Evolutionary conservation across 2,113 vertebrate species (phyloP), one percentile per base, ranked within the genome.

Genomic region (Aldabrachelys gigantea): DNA sequence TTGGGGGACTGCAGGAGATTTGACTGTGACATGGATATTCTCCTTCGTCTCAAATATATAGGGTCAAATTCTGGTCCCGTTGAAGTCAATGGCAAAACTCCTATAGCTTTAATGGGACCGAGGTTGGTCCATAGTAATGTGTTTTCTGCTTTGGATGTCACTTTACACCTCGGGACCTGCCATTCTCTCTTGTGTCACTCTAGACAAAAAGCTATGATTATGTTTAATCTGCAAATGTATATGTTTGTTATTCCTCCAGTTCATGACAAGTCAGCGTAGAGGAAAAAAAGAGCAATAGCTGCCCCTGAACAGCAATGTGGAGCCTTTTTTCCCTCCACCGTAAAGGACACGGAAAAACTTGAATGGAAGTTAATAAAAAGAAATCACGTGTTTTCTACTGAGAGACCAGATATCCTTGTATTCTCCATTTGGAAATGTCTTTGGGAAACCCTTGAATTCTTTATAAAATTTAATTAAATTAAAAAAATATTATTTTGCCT

Each of bases 221-320:
- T 89, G 59, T 91, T 95, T 84, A 91, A 16, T 12, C 88, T 94
- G 47, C 69, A 93, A 57, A 53, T n/a, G 31, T 17, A 24, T 38
- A 76, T 49, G 24, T 85, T 89, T 94, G 87, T 93, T 95, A 69
- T 94, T 97, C 82, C 78, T 53, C 72, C 83, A 88, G 89, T 80
- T 76, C 87, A 92, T 57, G 85, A 76, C 78, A 97, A 93, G 62
- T 90, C n/a, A 59, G 79, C 84, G 38, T 2, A 87, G 25, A 91
- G 22, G 1, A 3, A 41, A 76, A 87, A 80, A 86, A 31, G 35
- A 94, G 27, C 76, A 79, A 5, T 52, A 80, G 44, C 59, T 57
- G 25, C 35, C 57, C 17, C 29, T 82, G 53, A 27, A 41, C 5
- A 75, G 80, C 79, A 80, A 87, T 92, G 80, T 89, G 54, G 57